These are phyloP conservation scores for Pediacus dermestoides DNA, from an alignment of 2,888 invertebrate genomes.

Conservation along the genomic window DNA sequence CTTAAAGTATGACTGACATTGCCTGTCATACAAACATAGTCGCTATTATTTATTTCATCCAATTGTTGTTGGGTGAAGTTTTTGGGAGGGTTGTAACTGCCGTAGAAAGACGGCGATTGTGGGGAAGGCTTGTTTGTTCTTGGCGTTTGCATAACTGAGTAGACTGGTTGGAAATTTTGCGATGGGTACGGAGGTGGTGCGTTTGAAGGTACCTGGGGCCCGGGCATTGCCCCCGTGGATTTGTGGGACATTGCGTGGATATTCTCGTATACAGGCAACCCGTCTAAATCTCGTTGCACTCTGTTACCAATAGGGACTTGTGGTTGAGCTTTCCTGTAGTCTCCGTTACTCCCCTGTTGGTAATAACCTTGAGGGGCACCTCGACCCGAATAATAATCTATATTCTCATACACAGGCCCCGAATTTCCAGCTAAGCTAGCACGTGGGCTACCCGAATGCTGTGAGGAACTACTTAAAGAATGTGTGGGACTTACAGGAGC, in stretches of 20 bases:
- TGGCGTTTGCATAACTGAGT: conserved; percentile 42
- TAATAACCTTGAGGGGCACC: conserved; percentile 57
- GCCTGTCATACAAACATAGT: conserved; percentile 84
- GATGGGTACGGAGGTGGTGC: conserved; percentile 37
- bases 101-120: conserved; percentile 27
- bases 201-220: conserved; percentile 46
- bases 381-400: conserved; percentile 66
- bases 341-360: conserved; percentile 50
- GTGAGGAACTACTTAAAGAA: conserved; percentile 59
- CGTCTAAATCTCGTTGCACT: conserved; percentile 48
- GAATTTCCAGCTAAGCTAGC: conserved; percentile 41
- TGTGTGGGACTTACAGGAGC: conserved; percentile 55
- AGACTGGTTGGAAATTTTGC: conserved; percentile 35
- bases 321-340: conserved; percentile 74
- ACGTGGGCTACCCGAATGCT: conserved; percentile 53
- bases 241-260: conserved; percentile 40
- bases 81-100: conserved; percentile 24
- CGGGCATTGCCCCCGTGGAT: conserved; percentile 42
- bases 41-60: conserved; percentile 73
- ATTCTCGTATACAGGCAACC: conserved; percentile 55
- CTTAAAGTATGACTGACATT: conserved; percentile 53
- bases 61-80: conserved; percentile 49
- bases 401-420: conserved; percentile 74
- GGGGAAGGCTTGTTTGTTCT: conserved; percentile 25
- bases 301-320: conserved; percentile 66